Percentiles rank a stretch among this genome's conserved stretches.
phyloP scores from a whole-genome alignment of 2,888 invertebrate species.

The Octonoba sinensis region DNA sequence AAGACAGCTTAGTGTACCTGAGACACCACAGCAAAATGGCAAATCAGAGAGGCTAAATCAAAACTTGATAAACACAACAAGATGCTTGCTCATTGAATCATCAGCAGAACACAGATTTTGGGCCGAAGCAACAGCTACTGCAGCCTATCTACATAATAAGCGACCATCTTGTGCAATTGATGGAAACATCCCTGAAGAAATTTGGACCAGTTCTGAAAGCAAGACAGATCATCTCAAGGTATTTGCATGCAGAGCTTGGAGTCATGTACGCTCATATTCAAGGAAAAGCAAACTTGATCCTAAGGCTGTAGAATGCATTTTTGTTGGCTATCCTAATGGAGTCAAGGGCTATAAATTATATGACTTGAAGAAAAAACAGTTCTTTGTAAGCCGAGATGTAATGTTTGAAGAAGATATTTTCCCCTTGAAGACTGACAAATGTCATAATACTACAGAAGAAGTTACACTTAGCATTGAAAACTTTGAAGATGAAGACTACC shows the following conservation, averaged over 20 bases:
- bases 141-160: constrained; percentile 21
- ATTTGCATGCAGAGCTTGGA: constrained; percentile 19
- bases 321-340: constrained; percentile 5
- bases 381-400: constrained; percentile 24
- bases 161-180: constrained; percentile 17
- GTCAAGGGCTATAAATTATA: constrained; percentile 25
- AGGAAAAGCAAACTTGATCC: no score
- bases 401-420: constrained; percentile 35
- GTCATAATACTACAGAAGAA: neutral
- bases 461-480: neutral
- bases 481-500: constrained; percentile 12
- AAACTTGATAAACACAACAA: constrained; percentile 4
- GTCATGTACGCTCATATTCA: neutral
- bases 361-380: constrained; percentile 1
- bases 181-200: constrained; percentile 15
- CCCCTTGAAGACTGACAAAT: constrained; percentile 7
- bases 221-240: constrained; percentile 8
- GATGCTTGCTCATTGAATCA: constrained; percentile 13
- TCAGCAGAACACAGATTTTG: neutral
- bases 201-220: constrained; percentile 1
- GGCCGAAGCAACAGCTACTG: constrained; percentile 13
- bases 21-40: no score
- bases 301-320: no score
- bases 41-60: no score
- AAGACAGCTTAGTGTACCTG: constrained; percentile 10